Evolutionary conservation across 2,888 invertebrate species (phyloP), one percentile per base, ranked within the genome.

Genomic region (Polyommatus icarus): DNA sequence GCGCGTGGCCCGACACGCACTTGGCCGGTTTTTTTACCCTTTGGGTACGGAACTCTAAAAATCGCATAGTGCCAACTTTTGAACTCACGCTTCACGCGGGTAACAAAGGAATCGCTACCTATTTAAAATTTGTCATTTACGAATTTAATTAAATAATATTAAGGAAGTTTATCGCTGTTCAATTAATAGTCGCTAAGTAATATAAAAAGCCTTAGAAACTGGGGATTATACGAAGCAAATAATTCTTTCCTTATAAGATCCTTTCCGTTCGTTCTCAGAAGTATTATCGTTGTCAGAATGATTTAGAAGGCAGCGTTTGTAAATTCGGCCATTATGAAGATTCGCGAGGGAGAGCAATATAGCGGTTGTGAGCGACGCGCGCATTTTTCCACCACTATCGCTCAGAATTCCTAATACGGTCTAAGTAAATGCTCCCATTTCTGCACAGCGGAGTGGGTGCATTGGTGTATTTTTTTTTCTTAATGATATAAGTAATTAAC

Each of bases 331-430:
- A 67, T 40, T 72, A 72, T 72, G 71, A 72, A 72, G 32, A 72
- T 80, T 78, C 61, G 46, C 71, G 20, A 80, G 79, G 80, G 80
- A 80, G 81, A 12, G 81, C 80, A 81, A 81, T 81, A 80, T 80
- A 80, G 79, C 80, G 79, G 50, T 75, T 79, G 78, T 59, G 71
- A n/a, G 78, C 78, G 50, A 77, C 78, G 78, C 40, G 77, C 78
- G 80, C 82, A 80, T 81, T 82, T 79, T 82, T 79, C 80, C 76
- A 76, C 76, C 79, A 67, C 79, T 79, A 78, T 79, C 81, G 83
- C 79, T 76, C 76, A 76, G 84, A 85, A 85, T 85, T 84, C 83
- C 78, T 81, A 84, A 85, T 84, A 81, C 81, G 77, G 78, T 80
- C 82, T 83, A 84, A 84, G 84, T 84, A 84, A 84, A 84, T 83